Evolutionary conservation across 2,113 vertebrate genomes (phyloP), one percentile per base, ranked within the genome.

Genomic region (Rhabdornis inornatus): DNA sequence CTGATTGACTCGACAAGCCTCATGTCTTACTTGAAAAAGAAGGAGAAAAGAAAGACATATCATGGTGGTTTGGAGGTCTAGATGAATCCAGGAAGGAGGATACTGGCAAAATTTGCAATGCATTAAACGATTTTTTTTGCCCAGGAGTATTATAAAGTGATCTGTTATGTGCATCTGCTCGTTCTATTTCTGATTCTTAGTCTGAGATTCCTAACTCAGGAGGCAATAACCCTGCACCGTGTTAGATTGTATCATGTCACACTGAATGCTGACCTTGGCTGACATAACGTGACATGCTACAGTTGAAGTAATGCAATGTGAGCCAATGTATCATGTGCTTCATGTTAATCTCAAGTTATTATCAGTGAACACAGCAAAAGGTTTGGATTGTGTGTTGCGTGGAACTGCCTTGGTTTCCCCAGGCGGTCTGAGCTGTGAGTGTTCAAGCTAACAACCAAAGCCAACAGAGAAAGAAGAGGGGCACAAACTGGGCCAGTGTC

Each of bases 141-240:
- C 83, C 86, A 95, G 88, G 89, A 83, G 86, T 87, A 90, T 93
- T 87, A 92, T 78, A 6, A 81, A 90, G 68, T 44, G 93, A 81
- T 95, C 76, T 93, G 69, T 66, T 87, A 56, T 30, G 49, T 84
- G 76, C 88, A 95, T 95, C 95, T 96, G 90, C 83, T 95, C 17
- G 4, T 89, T 94, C 94, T 97, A 94, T 96, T 94, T 94, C 72
- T 90, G 91, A 92, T 95, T 77, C 71, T 79, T 70, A 83, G 78
- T 42, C 72, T 63, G 45, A 92, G 89, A 94, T 93, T 94, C 93
- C 80, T 75, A 37, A 33, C 78, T 69, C 83, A 52, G 83, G 71
- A 94, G 92, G 88, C 93, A 95, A 86, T 78, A 92, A 89, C 83
- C 78, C 55, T 42, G 78, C 37, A 64, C 82, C 16, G 9, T 77